Percentiles rank a stretch among this genome's conserved stretches.
Evolutionary conservation across 2,888 invertebrate genomes (phyloP).

Genomic region (Lasioglossum vierecki): DNA sequence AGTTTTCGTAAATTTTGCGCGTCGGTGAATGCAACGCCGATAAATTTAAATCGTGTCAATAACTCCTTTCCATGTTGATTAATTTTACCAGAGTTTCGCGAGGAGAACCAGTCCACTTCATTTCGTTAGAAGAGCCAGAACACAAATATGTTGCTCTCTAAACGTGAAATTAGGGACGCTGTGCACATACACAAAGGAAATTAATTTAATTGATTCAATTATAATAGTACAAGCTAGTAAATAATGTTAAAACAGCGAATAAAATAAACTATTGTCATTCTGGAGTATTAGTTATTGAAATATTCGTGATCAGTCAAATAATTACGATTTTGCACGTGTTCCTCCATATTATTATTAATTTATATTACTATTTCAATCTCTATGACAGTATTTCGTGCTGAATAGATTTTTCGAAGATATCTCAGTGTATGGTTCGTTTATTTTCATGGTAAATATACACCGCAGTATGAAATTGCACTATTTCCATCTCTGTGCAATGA

Average conservation of each 20-base stretch:
- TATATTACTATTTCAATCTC: too few relatives aligned
- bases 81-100: not conserved
- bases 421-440: not conserved
- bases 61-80: not conserved
- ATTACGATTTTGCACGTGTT: not conserved
- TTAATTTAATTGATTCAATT: not conserved
- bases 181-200: not conserved
- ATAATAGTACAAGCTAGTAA: not conserved
- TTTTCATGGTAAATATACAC: not conserved
- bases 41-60: slow-evolving; percentile 15
- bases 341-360: not conserved
- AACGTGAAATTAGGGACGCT: not conserved
- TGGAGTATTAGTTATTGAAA: not conserved
- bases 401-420: not conserved
- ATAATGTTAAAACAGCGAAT: not conserved
- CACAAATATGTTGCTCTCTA: not conserved
- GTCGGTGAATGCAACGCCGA: not conserved
- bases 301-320: not conserved
- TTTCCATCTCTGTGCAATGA: not conserved
- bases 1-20: slow-evolving; percentile 3
- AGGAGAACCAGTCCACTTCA: too few relatives aligned
- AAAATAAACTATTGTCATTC: not conserved
- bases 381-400: not conserved
- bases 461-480: not conserved
- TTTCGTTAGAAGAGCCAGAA: not conserved